These are phyloP conservation scores for Darevskia nairensis DNA, from an alignment of 2,797 vertebrate genomes.

Conservation along the genomic window DNA sequence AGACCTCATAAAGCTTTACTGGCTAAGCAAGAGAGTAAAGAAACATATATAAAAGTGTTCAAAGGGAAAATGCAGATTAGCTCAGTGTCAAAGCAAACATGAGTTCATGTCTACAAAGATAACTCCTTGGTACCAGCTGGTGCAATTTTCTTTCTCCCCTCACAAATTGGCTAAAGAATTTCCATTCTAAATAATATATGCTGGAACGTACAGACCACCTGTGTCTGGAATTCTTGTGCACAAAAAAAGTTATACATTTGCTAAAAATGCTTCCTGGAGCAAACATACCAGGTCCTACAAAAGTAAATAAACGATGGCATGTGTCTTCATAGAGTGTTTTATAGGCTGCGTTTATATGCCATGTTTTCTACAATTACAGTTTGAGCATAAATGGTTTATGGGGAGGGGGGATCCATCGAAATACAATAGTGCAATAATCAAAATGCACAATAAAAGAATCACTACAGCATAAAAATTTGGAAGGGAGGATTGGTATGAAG, in stretches of 20 bases:
- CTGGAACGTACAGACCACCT: constrained; percentile 71
- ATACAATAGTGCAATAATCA: too few species aligned
- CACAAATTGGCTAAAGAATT: constrained; percentile 62
- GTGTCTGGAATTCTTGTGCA: constrained; percentile 73
- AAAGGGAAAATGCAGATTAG: constrained; percentile 65
- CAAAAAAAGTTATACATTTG: constrained; percentile 60
- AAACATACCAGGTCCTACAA: constrained; percentile 65
- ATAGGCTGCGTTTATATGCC: neutral
- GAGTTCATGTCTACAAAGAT: constrained; percentile 60
- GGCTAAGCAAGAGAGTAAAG: constrained; percentile 35
- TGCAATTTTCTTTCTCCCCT: constrained; percentile 54
- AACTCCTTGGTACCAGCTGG: constrained; percentile 69
- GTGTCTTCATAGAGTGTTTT: constrained; percentile 42
- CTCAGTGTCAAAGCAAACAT: constrained; percentile 62
- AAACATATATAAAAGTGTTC: constrained; percentile 46
- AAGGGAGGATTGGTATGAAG: too few species aligned
- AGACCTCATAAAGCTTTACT: constrained; percentile 70
- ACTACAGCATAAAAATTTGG: too few species aligned
- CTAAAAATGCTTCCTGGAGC: constrained; percentile 68
- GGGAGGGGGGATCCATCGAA: too few species aligned
- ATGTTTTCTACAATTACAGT: neutral
- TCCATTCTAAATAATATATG: constrained; percentile 64
- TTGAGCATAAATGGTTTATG: neutral
- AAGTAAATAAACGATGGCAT: constrained; percentile 47
- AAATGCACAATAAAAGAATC: too few species aligned